phyloP scores from a whole-genome alignment of 2,888 invertebrate genomes.

The Cetonia aurata region DNA sequence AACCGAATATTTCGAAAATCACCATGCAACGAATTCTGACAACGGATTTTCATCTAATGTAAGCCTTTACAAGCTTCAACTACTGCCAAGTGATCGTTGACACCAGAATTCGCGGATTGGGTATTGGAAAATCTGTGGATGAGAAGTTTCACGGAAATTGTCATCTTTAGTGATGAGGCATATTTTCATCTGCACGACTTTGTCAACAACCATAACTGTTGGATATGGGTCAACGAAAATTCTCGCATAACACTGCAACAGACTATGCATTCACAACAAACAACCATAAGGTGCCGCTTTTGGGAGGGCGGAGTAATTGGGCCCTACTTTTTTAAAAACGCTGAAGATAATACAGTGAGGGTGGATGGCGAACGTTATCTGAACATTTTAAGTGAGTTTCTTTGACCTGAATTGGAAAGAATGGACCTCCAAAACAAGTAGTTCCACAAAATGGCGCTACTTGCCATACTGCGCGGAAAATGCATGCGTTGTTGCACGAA shows the following conservation, averaged over 20 bases:
- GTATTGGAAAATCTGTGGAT: background rate
- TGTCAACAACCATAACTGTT: too few relatives aligned
- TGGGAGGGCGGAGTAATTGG: slow-evolving; percentile 1
- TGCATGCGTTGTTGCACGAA: background rate
- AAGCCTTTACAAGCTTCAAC: background rate
- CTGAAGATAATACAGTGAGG: background rate
- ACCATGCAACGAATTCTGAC: background rate
- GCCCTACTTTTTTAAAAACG: background rate
- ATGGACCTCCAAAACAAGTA: background rate
- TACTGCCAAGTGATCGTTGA: background rate
- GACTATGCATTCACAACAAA: too few relatives aligned
- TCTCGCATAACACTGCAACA: background rate
- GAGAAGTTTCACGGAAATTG: slow-evolving; percentile 4
- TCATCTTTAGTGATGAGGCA: background rate
- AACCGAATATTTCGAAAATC: background rate
- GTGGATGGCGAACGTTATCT: too few relatives aligned
- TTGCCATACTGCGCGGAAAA: background rate
- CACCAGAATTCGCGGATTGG: slow-evolving; percentile 2
- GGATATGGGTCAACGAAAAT: background rate
- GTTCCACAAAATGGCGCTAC: background rate
- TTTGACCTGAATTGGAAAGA: background rate
- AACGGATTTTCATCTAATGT: background rate
- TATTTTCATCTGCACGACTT: too few relatives aligned
- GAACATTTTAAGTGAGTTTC: background rate
- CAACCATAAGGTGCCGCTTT: background rate